Conservation (phyloP, 2,797 vertebrate genomes). For the Brachyalestes nurse region DNA sequence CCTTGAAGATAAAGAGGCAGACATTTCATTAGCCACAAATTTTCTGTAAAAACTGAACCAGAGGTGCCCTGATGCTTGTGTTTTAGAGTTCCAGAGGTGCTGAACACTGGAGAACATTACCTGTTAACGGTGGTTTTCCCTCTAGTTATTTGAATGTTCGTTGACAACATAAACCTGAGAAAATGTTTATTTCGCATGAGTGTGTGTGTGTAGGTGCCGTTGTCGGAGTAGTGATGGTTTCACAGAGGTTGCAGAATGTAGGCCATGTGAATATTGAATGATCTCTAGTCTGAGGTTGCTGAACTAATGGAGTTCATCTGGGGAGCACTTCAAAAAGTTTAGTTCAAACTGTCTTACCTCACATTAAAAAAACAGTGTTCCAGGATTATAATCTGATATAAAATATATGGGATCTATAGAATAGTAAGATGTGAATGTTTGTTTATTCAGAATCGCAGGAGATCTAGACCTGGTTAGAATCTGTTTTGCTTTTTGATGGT, state of each 20-base stretch:
- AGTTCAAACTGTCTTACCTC: background rate
- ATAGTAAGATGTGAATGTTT: too few species aligned
- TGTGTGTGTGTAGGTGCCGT: background rate
- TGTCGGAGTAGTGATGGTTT: background rate
- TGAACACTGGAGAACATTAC: background rate
- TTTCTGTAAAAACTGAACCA: conserved; percentile 2
- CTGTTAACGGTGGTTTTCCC: background rate
- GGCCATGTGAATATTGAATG: conserved; percentile 46
- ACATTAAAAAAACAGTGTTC: too few species aligned
- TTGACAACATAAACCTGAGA: conserved; percentile 4
- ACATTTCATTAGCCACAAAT: conserved; percentile 19
- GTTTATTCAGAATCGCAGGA: too few species aligned
- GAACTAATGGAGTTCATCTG: conserved; percentile 31
- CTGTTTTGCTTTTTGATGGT: too few species aligned
- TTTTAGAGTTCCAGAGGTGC: background rate
- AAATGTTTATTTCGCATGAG: background rate
- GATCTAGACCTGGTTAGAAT: too few species aligned
- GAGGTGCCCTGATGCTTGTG: background rate
- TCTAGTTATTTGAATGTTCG: conserved; percentile 1
- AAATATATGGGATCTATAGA: too few species aligned
- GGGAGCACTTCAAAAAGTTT: conserved; percentile 15
- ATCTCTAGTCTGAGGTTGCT: conserved; percentile 13
- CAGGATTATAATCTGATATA: too few species aligned
- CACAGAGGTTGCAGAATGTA: conserved; percentile 16
- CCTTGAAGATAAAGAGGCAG: conserved; percentile 31